Evolutionary conservation across 2,888 invertebrate species (phyloP), one percentile per base, ranked within the genome.

Genomic region (Yponomeuta evonymella): DNA sequence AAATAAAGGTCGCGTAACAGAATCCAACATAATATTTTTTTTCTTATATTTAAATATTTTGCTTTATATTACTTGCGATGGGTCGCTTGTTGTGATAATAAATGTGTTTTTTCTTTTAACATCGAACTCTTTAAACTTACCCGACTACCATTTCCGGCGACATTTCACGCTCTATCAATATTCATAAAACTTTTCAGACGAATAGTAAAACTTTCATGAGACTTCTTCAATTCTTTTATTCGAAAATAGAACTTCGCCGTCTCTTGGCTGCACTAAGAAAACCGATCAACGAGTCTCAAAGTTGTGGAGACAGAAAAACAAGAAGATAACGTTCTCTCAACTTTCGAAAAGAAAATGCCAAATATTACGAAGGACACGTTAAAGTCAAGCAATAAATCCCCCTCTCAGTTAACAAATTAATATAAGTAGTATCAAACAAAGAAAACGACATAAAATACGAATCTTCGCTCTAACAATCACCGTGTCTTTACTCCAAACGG

Each of bases 141-240:
- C 5, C 51, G 51, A 58, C 51, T 15, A 58, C 51, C 15, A 5
- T 15, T 58, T 58, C 51, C 51, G 51, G 5, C 2, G 12, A 58
- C 51, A 58, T 58, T 58, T 58, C 51, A 58, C 15, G 51, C 51
- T 58, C 15, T 1, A 58, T 33, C 15, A 58, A 23, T 33, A 33
- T 33, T 30, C 69, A 23, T 58, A 33, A 70, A 62, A 68, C 68
- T 23, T 69, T 69, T 64, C 15, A 58, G 15, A 58, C 51, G 30
- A 69, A 69, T 29, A 23, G 29, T 9, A 6, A 58, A 58, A 58
- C 3, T 58, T 58, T 58, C 51, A 3, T 15, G 15, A 15, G 51
- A 15, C 51, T 58, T 5, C 3, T 58, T 15, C 51, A 58, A 15
- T 58, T 58, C 15, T 58, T 58, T 58, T 15, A 5, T 15, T 15